phyloP scores from a whole-genome alignment of 2,113 vertebrate genomes.

The Gymnorhina tibicen region DNA sequence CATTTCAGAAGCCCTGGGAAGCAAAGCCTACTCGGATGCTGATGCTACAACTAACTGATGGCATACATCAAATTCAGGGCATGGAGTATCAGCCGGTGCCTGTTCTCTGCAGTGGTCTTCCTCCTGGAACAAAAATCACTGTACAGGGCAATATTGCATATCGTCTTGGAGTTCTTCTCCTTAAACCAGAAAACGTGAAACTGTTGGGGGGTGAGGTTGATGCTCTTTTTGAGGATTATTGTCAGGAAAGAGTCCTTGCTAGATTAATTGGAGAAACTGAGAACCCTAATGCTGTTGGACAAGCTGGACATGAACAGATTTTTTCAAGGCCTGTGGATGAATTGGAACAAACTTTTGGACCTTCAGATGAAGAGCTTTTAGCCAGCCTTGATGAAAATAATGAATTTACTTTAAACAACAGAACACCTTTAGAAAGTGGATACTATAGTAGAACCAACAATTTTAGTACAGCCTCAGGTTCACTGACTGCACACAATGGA shows the following conservation, averaged over 20 bases:
- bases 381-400: slow-evolving; percentile 79
- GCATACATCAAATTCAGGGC: slow-evolving; percentile 86
- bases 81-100: slow-evolving; percentile 90
- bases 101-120: slow-evolving; percentile 70
- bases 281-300: slow-evolving; percentile 11
- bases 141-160: slow-evolving; percentile 83
- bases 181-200: slow-evolving; percentile 88
- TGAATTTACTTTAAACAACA: slow-evolving; percentile 51
- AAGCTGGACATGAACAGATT: not conserved
- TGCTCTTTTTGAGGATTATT: slow-evolving; percentile 75
- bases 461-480: slow-evolving; percentile 23
- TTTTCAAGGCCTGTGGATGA: slow-evolving; percentile 24
- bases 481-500: not conserved
- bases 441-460: slow-evolving; percentile 69
- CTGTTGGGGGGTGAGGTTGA: slow-evolving; percentile 93
- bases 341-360: slow-evolving; percentile 62
- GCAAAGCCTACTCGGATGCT: slow-evolving; percentile 86
- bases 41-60: slow-evolving; percentile 92
- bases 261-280: slow-evolving; percentile 80
- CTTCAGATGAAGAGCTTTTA: slow-evolving; percentile 86
- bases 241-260: slow-evolving; percentile 81
- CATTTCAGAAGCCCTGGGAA: slow-evolving; percentile 86
- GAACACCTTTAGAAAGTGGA: slow-evolving; percentile 71
- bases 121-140: slow-evolving; percentile 87
- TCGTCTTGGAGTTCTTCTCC: slow-evolving; percentile 87